Base-by-base conservation (phyloP, 1,140 invertebrate species). In the Calosoma granatense region DNA sequence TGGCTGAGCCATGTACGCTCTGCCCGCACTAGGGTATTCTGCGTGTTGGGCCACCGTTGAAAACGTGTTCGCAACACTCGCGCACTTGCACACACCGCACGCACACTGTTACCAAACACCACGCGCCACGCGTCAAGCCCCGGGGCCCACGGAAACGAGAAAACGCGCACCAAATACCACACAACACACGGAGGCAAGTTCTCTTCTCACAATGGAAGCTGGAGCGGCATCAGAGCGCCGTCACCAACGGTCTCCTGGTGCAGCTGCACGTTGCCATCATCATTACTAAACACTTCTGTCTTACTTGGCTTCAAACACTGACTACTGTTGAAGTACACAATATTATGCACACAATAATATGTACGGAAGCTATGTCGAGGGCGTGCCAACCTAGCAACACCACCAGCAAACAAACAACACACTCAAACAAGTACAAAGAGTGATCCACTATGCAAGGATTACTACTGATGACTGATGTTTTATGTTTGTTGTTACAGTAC, bases 1-100 rank as follows among this genome's bases (percentile, higher is more conserved):
- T 78, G 78, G 78, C 76, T 80, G 79, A 75, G 79, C 78, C 79
- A 81, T 81, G 77, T 63, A 78, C 75, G 76, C 77, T 73, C 77
- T 78, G 74, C 75, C 76, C 72, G 75, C 74, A 70, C 73, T 73
- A 71, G 74, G 75, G 72, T 75, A 77, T 70, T 78, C 76, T 75
- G 75, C 75, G 74, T 75, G 74, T 72, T 78, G 75, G 74, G 74
- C 74, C 75, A 78, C 75, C 72, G 41, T 47, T 47, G 41, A 47
- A 47, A 47, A 12, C 41, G 72, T 77, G 75, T 73, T 73, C 71
- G 74, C 75, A 74, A 66, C 76, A 68, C 72, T 71, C 72, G 72
- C 68, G 70, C 73, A 73, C 72, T 66, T 65, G 64, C 65, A 65
- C 65, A 61, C 71, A 72, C 70, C 69, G 59, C 62, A 62, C 63